Conservation (phyloP, 2,113 vertebrate species). For the Mustela lutreola region DNA sequence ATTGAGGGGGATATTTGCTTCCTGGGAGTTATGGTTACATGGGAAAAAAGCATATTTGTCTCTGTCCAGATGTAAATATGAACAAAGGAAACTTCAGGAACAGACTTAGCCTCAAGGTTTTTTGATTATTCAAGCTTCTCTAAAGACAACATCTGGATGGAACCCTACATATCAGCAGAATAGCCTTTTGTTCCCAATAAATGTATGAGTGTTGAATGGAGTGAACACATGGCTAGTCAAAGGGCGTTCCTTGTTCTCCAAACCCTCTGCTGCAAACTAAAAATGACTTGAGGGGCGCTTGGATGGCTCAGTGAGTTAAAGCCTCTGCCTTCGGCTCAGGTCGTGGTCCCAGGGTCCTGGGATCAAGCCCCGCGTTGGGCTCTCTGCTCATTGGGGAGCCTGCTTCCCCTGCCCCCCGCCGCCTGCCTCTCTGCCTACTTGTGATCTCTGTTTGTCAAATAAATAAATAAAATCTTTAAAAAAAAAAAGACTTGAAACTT, state of each 20-base stretch:
- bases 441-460: too few relatives aligned
- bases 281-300: background rate
- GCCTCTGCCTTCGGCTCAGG: too few relatives aligned
- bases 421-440: too few relatives aligned
- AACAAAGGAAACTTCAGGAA: constrained; percentile 52
- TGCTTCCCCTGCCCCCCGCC: too few relatives aligned
- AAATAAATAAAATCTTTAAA: too few relatives aligned
- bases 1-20: constrained; percentile 52
- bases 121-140: constrained; percentile 44
- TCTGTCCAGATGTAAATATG: constrained; percentile 48
- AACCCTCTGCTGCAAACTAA: background rate
- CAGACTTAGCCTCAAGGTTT: constrained; percentile 12
- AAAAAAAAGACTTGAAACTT: background rate
- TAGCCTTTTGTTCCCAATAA: background rate
- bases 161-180: background rate
- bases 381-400: too few relatives aligned
- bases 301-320: too few relatives aligned
- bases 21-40: background rate
- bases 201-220: background rate
- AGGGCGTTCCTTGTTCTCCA: background rate
- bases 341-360: too few relatives aligned
- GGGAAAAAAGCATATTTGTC: constrained; percentile 54
- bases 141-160: constrained; percentile 10
- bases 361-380: too few relatives aligned
- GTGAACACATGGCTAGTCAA: background rate